Base-by-base conservation (phyloP, 1,140 invertebrate species). In the Streblospio benedicti region DNA sequence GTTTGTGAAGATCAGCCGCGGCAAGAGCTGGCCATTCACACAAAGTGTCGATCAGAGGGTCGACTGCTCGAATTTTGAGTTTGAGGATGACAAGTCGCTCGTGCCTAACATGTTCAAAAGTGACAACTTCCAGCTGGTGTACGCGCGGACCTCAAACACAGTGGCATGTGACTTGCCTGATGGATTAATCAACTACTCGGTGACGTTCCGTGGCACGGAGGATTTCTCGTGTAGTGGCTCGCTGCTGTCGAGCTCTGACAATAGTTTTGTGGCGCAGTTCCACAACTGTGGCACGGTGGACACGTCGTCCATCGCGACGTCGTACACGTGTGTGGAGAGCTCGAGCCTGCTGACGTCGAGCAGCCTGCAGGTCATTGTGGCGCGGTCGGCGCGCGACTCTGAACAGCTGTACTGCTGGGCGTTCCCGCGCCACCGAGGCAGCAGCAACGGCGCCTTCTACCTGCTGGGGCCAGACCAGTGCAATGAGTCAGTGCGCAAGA, bases 1-100 rank as follows among this genome's bases (percentile, higher is more conserved):
- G 18, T 47, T 56, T 23, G 20, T 56, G 20, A 57, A 61, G 30
- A 32, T 61, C n/a, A 61, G 59, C 53, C 12, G 28, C 30, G 35
- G 25, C 2, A 38, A 47, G 28, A 45, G 23, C 14, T 61, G 59
- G 59, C 59, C 59, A 23, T 38, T 49, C 5, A 23, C 16, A 9
- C 5, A 9, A 0, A 51, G 5, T n/a, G 18, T 32, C 28, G 28
- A 18, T 6, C 16, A 50, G 12, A 20, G 44, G 16, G 31, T 59
- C 57, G 47, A 51, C 57, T 59, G 57, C 20, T 18, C 31, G n/a
- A 16, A 25, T 1, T 59, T 59, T 33, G 35, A 50, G 20, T 59
- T 20, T 47, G 33, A 52, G 16, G 41, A 32, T 9, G 57, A 12
- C 9, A 12, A 3, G 32, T n/a, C 5, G n/a, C 16, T 35, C 16